Conservation (phyloP, 2,888 invertebrate species). For the Leistus spinibarbis region DNA sequence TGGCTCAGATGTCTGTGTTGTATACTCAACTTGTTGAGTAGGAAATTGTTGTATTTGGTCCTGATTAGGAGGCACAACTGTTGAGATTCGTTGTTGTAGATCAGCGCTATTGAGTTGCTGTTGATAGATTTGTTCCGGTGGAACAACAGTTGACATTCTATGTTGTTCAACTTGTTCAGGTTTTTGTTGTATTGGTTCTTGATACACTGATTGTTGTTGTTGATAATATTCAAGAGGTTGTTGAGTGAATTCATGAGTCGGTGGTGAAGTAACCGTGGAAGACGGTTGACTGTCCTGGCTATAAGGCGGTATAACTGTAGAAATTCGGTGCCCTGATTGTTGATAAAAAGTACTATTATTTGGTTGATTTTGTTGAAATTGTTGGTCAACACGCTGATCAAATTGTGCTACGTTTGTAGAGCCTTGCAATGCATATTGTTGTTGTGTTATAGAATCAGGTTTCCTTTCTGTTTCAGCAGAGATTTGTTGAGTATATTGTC, state of each 20-base stretch:
- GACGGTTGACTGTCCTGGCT: slow-evolving; percentile 39
- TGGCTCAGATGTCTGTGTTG: background rate
- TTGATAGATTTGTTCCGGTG: slow-evolving; percentile 9
- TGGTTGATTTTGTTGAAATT: slow-evolving; percentile 16
- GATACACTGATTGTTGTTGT: slow-evolving; percentile 30
- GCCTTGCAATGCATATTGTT: background rate
- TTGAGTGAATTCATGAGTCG: slow-evolving; percentile 13
- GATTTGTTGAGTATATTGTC: slow-evolving; percentile 27
- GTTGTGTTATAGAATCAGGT: slow-evolving; percentile 15
- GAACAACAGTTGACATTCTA: slow-evolving; percentile 3
- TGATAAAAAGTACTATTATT: slow-evolving; percentile 19
- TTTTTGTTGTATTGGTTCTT: slow-evolving; percentile 37
- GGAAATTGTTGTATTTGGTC: slow-evolving; percentile 47
- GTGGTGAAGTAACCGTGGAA: slow-evolving; percentile 12
- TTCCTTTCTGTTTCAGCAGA: background rate
- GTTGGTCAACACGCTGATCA: slow-evolving; percentile 7
- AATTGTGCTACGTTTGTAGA: slow-evolving; percentile 3
- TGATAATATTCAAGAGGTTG: slow-evolving; percentile 18
- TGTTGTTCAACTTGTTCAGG: slow-evolving; percentile 34
- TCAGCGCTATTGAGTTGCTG: slow-evolving; percentile 40
- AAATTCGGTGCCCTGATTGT: slow-evolving; percentile 39
- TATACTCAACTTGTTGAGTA: slow-evolving; percentile 7
- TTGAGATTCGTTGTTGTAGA: slow-evolving; percentile 21
- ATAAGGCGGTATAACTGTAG: background rate
- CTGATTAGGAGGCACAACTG: slow-evolving; percentile 2